phyloP scores from a whole-genome alignment of 2,888 invertebrate genomes.

The Thyatira batis region DNA sequence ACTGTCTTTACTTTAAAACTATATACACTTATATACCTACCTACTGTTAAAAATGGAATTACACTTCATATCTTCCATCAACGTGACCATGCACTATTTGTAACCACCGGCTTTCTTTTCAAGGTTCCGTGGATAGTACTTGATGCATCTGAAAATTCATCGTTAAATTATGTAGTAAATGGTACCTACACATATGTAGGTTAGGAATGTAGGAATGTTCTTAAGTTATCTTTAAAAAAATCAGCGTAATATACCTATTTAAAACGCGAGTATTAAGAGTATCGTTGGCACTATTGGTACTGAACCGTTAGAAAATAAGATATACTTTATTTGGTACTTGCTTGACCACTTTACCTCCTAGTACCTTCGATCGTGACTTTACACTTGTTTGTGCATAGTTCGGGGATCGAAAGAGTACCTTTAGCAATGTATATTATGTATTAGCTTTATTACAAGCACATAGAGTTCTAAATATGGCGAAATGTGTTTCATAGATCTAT shows the following conservation, averaged over 20 bases:
- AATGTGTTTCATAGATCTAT: not conserved
- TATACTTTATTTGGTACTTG: not conserved
- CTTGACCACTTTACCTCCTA: not conserved
- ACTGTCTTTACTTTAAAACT: constrained; percentile 9
- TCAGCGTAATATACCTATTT: no score
- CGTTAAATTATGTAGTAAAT: no score
- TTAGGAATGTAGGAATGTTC: no score
- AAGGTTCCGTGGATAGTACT: not conserved
- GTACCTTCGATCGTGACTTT: not conserved
- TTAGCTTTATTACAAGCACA: not conserved
- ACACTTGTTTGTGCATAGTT: not conserved
- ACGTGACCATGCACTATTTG: not conserved
- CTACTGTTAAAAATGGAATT: no score
- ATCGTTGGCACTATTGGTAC: not conserved
- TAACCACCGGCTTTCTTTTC: not conserved
- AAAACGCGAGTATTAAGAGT: not conserved
- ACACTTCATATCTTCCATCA: not conserved
- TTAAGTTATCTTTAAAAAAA: no score
- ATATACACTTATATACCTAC: no score
- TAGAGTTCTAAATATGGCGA: not conserved
- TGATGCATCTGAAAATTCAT: not conserved
- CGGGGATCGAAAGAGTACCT: not conserved
- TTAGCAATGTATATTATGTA: not conserved
- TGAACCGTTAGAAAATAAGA: not conserved
- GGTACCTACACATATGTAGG: no score